Conservation (phyloP, 2,888 invertebrate species). For the Plebejus anna region DNA sequence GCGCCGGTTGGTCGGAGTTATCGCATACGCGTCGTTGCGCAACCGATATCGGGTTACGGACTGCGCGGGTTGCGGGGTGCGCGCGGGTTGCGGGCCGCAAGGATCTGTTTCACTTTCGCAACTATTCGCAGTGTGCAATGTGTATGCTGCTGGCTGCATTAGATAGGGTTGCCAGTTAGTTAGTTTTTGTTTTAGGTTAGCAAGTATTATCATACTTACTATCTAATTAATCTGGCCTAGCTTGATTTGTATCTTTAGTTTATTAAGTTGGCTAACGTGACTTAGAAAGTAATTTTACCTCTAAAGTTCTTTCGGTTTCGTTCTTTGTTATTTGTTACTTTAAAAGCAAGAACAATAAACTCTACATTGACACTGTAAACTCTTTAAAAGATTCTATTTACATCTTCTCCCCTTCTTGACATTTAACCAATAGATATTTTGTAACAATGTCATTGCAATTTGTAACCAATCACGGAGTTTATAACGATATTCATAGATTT, state of each 20-base stretch:
- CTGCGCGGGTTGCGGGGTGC: not conserved
- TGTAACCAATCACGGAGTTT: not conserved
- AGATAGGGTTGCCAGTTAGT: not conserved
- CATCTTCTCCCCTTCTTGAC: not conserved
- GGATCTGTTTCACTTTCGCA: constrained; percentile 17
- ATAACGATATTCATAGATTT: constrained; percentile 8
- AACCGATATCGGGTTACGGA: constrained; percentile 3
- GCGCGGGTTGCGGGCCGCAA: not conserved
- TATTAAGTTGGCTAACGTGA: not conserved
- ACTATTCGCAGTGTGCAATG: not conserved
- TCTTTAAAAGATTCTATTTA: not conserved
- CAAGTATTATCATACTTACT: not conserved
- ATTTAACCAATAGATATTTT: not conserved
- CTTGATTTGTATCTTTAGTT: not conserved
- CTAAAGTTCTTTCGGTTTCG: too few relatives aligned
- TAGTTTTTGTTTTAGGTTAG: not conserved
- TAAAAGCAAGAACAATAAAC: not conserved
- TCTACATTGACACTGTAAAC: not conserved
- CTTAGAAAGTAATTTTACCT: too few relatives aligned
- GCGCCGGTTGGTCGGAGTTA: constrained; percentile 4
- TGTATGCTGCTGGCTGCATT: not conserved
- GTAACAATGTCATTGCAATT: not conserved
- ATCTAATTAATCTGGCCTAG: not conserved
- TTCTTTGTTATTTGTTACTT: not conserved
- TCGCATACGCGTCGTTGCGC: constrained; percentile 9